Evolutionary conservation across 2,113 vertebrate species (phyloP).

Genomic region (Labeo rohita): DNA sequence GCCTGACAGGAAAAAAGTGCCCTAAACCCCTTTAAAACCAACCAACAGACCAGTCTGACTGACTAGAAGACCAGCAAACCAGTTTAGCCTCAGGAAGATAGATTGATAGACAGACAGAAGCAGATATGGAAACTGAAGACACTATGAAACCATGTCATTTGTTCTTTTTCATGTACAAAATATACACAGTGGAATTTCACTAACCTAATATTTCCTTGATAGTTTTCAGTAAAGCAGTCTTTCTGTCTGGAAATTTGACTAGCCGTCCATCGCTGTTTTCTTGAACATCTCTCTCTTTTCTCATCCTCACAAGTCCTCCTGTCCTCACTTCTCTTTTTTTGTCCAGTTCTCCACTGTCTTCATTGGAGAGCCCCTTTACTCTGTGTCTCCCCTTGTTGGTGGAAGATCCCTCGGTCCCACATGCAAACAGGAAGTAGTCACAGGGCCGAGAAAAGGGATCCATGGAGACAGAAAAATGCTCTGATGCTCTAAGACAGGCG

Average conservation of each 20-base stretch:
- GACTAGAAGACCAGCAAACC: background rate
- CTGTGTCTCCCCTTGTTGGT: constrained; percentile 53
- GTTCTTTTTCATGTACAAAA: background rate
- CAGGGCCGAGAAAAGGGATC: constrained; percentile 80
- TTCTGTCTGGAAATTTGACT: constrained; percentile 61
- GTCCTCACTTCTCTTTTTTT: background rate
- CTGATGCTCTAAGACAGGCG: constrained; percentile 67
- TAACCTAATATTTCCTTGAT: constrained; percentile 73
- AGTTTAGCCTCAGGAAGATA: background rate
- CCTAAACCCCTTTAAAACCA: background rate
- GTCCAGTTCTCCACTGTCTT: constrained; percentile 40
- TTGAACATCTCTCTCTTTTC: constrained; percentile 10
- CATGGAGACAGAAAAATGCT: constrained; percentile 64
- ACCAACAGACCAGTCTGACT: background rate
- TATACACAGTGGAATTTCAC: constrained; percentile 10
- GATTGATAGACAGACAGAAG: background rate
- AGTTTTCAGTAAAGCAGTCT: constrained; percentile 62
- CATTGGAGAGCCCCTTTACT: constrained; percentile 48
- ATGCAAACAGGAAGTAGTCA: constrained; percentile 76
- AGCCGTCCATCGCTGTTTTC: background rate
- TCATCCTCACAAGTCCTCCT: constrained; percentile 21
- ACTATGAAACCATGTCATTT: background rate
- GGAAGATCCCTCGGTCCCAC: constrained; percentile 63
- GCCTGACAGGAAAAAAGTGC: background rate
- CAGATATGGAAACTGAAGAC: background rate